A percentile compares a stretch with the other conserved stretches of the same genome.
These are phyloP conservation scores for Scalopus aquaticus DNA, from an alignment of 2,113 vertebrate genomes.

Conservation along the genomic window DNA sequence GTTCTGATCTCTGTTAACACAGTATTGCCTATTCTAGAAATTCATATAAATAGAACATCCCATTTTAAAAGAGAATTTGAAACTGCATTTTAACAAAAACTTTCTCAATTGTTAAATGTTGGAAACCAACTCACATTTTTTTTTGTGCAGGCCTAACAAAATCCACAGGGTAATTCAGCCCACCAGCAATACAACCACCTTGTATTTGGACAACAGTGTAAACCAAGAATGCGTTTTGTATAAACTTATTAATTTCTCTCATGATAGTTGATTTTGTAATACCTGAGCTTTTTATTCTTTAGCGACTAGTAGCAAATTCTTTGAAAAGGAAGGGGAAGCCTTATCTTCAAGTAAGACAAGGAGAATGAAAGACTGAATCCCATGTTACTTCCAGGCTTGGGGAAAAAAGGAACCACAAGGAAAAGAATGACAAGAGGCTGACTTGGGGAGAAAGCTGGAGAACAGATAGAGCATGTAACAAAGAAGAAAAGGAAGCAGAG, in stretches of 20 bases:
- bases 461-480: rapidly evolving
- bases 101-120: background rate
- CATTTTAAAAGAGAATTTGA: slow-evolving; percentile 11
- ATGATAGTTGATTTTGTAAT: background rate
- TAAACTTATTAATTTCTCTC: background rate
- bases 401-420: background rate
- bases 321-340: background rate
- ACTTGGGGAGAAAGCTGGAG: background rate
- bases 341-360: background rate
- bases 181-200: background rate
- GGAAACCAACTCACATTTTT: background rate
- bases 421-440: background rate
- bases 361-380: background rate
- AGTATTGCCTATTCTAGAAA: background rate
- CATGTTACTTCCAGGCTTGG: background rate
- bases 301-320: background rate
- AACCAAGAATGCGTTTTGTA: background rate
- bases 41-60: background rate
- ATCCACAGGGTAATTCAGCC: background rate
- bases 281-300: background rate
- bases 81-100: background rate
- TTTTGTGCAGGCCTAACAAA: background rate
- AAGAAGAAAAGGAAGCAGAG: background rate
- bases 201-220: background rate
- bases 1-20: background rate